Percentiles rank a stretch among this genome's conserved stretches.
Evolutionary conservation across 1,140 invertebrate genomes (phyloP).

Genomic region (Apolygus lucorum): DNA sequence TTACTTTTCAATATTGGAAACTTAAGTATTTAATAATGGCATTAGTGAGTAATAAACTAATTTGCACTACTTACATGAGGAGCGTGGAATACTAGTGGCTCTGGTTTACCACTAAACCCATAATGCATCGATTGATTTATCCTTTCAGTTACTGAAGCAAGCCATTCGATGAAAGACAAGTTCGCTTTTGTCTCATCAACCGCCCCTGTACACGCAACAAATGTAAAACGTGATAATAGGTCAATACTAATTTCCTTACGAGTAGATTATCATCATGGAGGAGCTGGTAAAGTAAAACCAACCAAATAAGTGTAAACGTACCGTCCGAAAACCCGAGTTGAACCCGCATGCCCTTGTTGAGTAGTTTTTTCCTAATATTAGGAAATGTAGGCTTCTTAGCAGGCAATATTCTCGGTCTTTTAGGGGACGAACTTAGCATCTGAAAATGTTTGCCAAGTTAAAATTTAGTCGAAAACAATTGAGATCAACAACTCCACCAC

Average conservation of each 20-base stretch:
- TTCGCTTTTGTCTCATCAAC: slow-evolving; percentile 33
- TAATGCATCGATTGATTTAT: slow-evolving; percentile 74
- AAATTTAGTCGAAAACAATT: no score
- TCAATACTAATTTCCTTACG: no score
- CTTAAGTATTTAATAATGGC: no score
- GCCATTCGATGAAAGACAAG: slow-evolving; percentile 57
- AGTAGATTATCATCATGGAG: no score
- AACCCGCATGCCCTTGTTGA: neutral
- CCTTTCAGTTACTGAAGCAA: slow-evolving; percentile 62
- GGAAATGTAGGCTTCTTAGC: neutral
- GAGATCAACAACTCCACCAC: no score
- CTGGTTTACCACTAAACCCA: slow-evolving; percentile 60
- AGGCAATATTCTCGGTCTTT: neutral
- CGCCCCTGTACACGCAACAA: neutral
- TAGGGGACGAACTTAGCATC: no score
- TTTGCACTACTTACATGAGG: slow-evolving; percentile 52
- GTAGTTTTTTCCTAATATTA: neutral
- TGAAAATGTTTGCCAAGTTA: no score
- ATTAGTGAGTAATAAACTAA: no score
- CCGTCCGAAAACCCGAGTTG: neutral
- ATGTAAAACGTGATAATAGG: neutral
- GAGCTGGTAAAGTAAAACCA: no score
- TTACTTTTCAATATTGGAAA: no score
- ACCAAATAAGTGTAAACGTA: neutral
- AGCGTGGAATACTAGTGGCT: slow-evolving; percentile 61